Conservation (phyloP, 2,888 invertebrate species). For the Athripsodes cinereus region DNA sequence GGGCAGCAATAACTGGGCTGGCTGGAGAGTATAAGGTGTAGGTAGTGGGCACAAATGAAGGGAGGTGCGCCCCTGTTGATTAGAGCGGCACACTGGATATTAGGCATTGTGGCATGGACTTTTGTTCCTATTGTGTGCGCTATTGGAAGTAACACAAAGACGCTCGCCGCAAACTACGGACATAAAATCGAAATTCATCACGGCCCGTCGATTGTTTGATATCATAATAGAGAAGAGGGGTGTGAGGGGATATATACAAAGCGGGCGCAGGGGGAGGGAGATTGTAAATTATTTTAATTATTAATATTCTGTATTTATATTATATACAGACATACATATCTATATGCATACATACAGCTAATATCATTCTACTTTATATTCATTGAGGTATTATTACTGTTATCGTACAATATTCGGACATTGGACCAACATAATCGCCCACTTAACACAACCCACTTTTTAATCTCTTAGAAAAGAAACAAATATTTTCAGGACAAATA, state of each 20-base stretch:
- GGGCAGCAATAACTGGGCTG: too few species aligned
- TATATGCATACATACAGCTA: too few species aligned
- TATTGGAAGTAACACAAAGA: conserved; percentile 51
- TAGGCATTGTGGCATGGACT: conserved; percentile 55
- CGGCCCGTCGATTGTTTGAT: conserved; percentile 44
- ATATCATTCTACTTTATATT: too few species aligned
- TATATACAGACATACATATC: too few species aligned
- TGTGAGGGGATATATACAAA: background rate
- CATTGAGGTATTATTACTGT: too few species aligned
- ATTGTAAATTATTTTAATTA: background rate
- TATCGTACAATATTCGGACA: too few species aligned
- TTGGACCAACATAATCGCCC: too few species aligned
- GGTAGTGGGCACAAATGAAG: background rate
- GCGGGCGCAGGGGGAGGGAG: background rate
- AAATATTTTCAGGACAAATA: too few species aligned
- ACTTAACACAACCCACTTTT: too few species aligned
- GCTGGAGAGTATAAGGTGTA: background rate
- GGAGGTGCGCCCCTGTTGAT: conserved; percentile 39
- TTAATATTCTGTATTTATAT: too few species aligned
- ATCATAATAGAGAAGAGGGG: conserved; percentile 34
- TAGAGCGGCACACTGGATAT: conserved; percentile 38
- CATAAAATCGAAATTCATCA: conserved; percentile 52
- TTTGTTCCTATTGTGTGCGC: conserved; percentile 46
- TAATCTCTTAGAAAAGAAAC: too few species aligned
- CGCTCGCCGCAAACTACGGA: conserved; percentile 39